Percentiles rank a stretch among this genome's conserved stretches.
Conservation (phyloP, 2,797 vertebrate genomes). For the Benthosema pterotum region DNA sequence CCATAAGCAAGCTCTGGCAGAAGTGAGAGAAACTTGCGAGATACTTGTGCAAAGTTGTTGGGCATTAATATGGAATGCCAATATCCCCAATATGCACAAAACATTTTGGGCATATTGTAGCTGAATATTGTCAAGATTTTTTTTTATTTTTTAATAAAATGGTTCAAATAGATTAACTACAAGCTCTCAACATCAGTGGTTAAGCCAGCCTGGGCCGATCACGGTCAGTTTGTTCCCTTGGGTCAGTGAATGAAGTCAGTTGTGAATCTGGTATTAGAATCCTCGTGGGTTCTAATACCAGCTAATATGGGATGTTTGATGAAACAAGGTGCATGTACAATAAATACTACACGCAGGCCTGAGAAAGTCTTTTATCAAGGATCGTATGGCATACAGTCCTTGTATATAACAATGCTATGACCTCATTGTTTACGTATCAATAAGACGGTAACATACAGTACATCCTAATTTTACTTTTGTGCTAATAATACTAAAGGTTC, state of each 20-base stretch:
- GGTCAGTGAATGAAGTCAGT: not conserved
- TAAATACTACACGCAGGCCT: constrained; percentile 17
- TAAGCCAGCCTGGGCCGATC: constrained; percentile 12
- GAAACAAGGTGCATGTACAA: constrained; percentile 2
- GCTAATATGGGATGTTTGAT: constrained; percentile 9
- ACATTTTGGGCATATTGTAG: constrained; percentile 1
- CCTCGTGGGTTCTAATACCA: constrained; percentile 9
- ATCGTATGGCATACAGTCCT: constrained; percentile 72
- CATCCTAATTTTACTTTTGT: constrained; percentile 53
- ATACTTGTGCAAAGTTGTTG: constrained; percentile 39
- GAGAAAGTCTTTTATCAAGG: constrained; percentile 50
- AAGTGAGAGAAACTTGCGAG: constrained; percentile 25
- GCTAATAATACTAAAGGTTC: constrained; percentile 60
- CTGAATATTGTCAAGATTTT: too few species aligned
- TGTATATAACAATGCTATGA: constrained; percentile 58
- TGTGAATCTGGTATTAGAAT: not conserved
- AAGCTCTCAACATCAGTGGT: constrained; percentile 7
- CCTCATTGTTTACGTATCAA: constrained; percentile 68
- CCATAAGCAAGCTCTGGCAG: constrained; percentile 22
- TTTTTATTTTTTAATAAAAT: too few species aligned
- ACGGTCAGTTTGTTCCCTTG: constrained; percentile 2
- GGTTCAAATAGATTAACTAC: too few species aligned
- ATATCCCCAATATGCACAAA: constrained; percentile 10
- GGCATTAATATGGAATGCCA: constrained; percentile 37
- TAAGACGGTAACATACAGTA: constrained; percentile 53